A percentile compares a stretch with the other conserved stretches of the same genome.
These are phyloP conservation scores for Drosophila imparisetae DNA, from an alignment of 2,888 invertebrate genomes.

Conservation along the genomic window DNA sequence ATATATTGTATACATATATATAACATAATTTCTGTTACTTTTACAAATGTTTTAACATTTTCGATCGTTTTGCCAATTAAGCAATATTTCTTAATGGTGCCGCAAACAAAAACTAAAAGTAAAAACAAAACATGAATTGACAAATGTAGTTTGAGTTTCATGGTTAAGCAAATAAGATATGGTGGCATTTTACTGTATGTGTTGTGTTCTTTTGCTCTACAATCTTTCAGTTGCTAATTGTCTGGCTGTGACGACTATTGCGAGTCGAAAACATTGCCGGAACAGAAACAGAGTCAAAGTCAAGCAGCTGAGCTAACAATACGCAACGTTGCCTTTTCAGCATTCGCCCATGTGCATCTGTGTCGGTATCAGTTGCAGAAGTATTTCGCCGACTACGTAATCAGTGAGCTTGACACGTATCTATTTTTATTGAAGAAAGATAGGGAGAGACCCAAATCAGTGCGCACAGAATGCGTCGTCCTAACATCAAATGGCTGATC, in stretches of 20 bases:
- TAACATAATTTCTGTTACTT: neutral
- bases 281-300: neutral
- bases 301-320: conserved; percentile 52
- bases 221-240: conserved; percentile 45
- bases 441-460: neutral
- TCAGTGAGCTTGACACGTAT: conserved; percentile 56
- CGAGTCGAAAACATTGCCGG: conserved; percentile 1
- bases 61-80: neutral
- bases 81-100: neutral
- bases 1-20: neutral
- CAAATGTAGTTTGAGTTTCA: neutral
- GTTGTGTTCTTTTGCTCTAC: conserved; percentile 31
- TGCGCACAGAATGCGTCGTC: conserved; percentile 76
- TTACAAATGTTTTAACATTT: neutral
- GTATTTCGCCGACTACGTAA: conserved; percentile 29
- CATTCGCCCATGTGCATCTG: conserved; percentile 24
- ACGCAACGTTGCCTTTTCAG: conserved; percentile 2
- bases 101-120: neutral
- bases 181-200: conserved; percentile 4
- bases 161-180: neutral
- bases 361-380: conserved; percentile 28
- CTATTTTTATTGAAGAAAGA: neutral
- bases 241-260: conserved; percentile 10
- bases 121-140: neutral
- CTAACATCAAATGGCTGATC: conserved; percentile 82